A percentile compares a stretch with the other conserved stretches of the same genome.
Conservation (phyloP, 2,888 invertebrate genomes). For the Phyto melanocephala region DNA sequence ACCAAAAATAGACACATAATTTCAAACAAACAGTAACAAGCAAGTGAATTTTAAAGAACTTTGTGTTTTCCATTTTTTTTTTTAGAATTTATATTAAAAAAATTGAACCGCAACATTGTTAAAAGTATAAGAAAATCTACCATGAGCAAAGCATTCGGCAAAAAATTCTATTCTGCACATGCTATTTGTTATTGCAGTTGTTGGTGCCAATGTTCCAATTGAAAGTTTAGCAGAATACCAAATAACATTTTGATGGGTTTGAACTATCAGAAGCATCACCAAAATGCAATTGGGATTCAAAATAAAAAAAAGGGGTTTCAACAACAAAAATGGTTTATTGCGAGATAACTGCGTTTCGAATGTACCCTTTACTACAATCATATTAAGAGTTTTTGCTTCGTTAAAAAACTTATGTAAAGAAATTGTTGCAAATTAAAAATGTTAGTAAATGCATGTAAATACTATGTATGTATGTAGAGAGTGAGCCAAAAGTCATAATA, state of each 20-base stretch:
- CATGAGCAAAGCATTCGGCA: slow-evolving; percentile 10
- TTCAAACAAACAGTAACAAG: slow-evolving; percentile 46
- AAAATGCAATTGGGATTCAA: slow-evolving; percentile 36
- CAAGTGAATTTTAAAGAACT: slow-evolving; percentile 37
- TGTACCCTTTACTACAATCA: too few relatives aligned
- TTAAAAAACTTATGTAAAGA: too few relatives aligned
- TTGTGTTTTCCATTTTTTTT: slow-evolving; percentile 10
- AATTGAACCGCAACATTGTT: slow-evolving; percentile 25
- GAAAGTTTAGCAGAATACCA: slow-evolving; percentile 55
- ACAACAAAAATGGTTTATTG: background rate
- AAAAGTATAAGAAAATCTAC: slow-evolving; percentile 19
- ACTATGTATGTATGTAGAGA: too few relatives aligned
- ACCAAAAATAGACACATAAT: slow-evolving; percentile 39
- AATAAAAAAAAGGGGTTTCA: background rate
- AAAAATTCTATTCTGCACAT: slow-evolving; percentile 35
- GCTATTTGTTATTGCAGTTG: slow-evolving; percentile 38
- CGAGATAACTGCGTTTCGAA: too few relatives aligned
- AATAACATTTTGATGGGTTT: slow-evolving; percentile 62
- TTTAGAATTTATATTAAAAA: slow-evolving; percentile 9
- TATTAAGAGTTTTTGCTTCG: too few relatives aligned
- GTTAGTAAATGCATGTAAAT: too few relatives aligned
- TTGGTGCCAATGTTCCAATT: slow-evolving; percentile 54
- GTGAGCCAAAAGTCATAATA: too few relatives aligned
- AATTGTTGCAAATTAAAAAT: too few relatives aligned
- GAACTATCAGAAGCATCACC: slow-evolving; percentile 59